Base-by-base conservation (phyloP, 2,797 vertebrate species). In the Microhierax caerulescens region DNA sequence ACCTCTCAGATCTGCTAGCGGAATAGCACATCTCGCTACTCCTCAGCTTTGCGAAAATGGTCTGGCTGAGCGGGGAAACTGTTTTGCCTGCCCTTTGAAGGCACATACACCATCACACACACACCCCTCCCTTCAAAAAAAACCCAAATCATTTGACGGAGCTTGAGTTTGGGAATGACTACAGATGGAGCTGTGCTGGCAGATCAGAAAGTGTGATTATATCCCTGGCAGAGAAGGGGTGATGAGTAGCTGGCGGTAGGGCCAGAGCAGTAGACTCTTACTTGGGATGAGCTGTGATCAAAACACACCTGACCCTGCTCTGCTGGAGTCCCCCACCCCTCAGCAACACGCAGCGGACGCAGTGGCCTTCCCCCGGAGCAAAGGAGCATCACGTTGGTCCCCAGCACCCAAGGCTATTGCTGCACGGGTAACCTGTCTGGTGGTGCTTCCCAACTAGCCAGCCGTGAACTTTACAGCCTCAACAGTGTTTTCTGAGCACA, bases 131-230 rank as follows among this genome's bases (percentile, higher is more conserved):
- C 51, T 25, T 50, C 18, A 23, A 72, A 85, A 70, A 14, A 43
- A 43, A 16, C 3, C 19, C 27, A 41, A 64, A 73, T 79, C 27
- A 76, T 87, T 79, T 94, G 80, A 85, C 22, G 69, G 74, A 73
- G 61, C 64, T 53, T 68, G 53, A 43, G 53, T 30, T 78, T 81
- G 83, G 65, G 88, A 93, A 61, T 65, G 20, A 48, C 80, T 92
- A 56, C 74, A 95, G 90, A 91, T 93, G 88, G 88, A 93, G 68
- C 84, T 76, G 50, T 47, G 67, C 86, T 97, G 90, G 91, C 92
- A 93, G 83, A 92, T 67, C 67, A 67, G 70, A 73, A 93, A 30
- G 93, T 69, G 88, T 85, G 88, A 89, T 93, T 36, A 20, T 73
- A 83, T 70, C 74, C 70, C 83, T 85, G 86, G 80, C 88, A 76